phyloP scores from a whole-genome alignment of 2,113 vertebrate species.

The Danio rerio region DNA sequence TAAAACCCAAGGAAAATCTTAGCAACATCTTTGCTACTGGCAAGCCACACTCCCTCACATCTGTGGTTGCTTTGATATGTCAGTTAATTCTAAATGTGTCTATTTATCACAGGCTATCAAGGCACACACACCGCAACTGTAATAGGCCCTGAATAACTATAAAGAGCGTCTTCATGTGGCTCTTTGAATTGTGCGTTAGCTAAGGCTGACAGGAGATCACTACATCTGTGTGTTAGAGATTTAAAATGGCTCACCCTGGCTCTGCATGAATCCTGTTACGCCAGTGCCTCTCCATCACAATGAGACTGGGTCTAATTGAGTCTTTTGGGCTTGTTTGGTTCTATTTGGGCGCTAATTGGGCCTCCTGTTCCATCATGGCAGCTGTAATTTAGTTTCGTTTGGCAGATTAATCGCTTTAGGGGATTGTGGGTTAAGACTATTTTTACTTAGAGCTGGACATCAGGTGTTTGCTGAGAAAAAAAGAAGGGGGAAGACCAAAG shows the following conservation, averaged over 20 bases:
- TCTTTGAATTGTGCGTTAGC: constrained; percentile 21
- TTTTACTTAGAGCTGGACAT: constrained; percentile 38
- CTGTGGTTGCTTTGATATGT: background rate
- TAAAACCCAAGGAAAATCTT: background rate
- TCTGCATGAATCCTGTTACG: constrained; percentile 26
- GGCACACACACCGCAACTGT: background rate
- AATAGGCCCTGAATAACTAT: background rate
- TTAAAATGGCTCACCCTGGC: background rate
- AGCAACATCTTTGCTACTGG: background rate
- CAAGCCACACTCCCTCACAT: background rate
- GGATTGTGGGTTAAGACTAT: constrained; percentile 29
- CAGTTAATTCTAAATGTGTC: background rate
- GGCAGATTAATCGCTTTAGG: constrained; percentile 27
- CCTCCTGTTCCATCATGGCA: constrained; percentile 49
- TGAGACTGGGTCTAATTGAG: constrained; percentile 10
- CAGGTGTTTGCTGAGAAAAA: background rate
- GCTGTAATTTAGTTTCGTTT: constrained; percentile 46
- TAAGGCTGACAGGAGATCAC: background rate
- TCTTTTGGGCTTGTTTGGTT: constrained; percentile 39
- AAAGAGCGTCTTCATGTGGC: constrained; percentile 8
- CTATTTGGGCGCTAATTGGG: constrained; percentile 33
- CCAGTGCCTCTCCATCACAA: constrained; percentile 45
- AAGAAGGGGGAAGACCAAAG: background rate
- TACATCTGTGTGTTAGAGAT: background rate
- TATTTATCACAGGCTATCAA: background rate